Evolutionary conservation across 2,113 vertebrate genomes (phyloP), one percentile per base, ranked within the genome.

Genomic region (Eubucco bourcierii): DNA sequence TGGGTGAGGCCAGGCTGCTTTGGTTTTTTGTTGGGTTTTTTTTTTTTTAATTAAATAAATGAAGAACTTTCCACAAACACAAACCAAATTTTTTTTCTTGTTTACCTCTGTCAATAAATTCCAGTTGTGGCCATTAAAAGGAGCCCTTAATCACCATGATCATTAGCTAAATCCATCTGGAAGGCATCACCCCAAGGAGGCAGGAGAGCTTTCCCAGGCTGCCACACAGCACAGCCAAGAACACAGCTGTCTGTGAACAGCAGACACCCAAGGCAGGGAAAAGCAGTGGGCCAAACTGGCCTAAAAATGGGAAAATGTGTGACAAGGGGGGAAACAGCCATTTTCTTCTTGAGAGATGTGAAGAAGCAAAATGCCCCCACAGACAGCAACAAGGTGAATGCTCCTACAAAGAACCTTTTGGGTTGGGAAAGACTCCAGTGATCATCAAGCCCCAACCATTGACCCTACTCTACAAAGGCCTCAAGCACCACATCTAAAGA

Each of bases 181-280:
- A 95, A 95, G 76, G 85, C 64, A 91, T 91, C 90, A 71, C 90
- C 89, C 87, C 82, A 29, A 65, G 72, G 72, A 94, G 86, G 59
- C 64, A 63, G 46, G 10, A 3, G 2, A 56, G 72, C 66, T 44
- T 12, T 39, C 68, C 83, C 77, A 5, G 7, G 12, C 77, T n/a
- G 66, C 27, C 46, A 66, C 37, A 4, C 11, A 7, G n/a, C 80
- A 53, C 29, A 85, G 80, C 83, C 56, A 63, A 39, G 80, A 20
- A 9, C 64, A 16, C 66, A 44, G 84, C 58, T 74, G 70, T 2
- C 56, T 67, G 70, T 0, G 77, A 84, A 21, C 76, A 73, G 75
- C 80, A 74, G 87, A 58, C 53, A 72, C 59, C n/a, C 83, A 10
- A 47, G 77, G 52, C 46, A 78, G 39, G 70, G 56, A 9, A 52